Percentiles rank a stretch among this genome's conserved stretches.
phyloP scores from a whole-genome alignment of 2,888 invertebrate species.

The Horisme vitalbata region DNA sequence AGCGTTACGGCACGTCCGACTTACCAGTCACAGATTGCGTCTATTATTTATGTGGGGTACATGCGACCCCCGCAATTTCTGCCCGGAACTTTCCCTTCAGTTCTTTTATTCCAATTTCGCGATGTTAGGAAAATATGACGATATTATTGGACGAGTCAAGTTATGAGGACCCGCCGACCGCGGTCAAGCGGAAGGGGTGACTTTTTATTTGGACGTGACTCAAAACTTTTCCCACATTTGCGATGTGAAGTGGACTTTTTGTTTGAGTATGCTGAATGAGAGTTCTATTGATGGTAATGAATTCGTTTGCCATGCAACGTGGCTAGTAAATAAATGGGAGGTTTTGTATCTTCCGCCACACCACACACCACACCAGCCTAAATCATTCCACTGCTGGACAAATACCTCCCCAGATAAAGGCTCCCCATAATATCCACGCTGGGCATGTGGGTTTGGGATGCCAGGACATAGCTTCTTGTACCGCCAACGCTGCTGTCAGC shows the following conservation, averaged over 20 bases:
- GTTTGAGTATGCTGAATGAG: constrained; percentile 11
- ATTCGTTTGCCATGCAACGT: neutral
- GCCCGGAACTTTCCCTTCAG: constrained; percentile 68
- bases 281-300: neutral
- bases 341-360: too few species aligned
- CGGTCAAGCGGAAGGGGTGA: constrained; percentile 72
- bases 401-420: too few species aligned
- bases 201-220: constrained; percentile 47
- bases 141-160: constrained; percentile 74
- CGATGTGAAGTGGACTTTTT: constrained; percentile 21
- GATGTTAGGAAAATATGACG: constrained; percentile 79
- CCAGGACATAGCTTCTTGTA: too few species aligned
- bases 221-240: constrained; percentile 33
- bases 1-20: constrained; percentile 34
- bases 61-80: constrained; percentile 71
- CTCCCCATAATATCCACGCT: too few species aligned
- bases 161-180: constrained; percentile 57
- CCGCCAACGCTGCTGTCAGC: too few species aligned
- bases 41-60: constrained; percentile 75
- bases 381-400: too few species aligned
- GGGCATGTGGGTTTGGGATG: too few species aligned
- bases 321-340: too few species aligned
- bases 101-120: constrained; percentile 75
- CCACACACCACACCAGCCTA: too few species aligned
- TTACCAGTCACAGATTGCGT: constrained; percentile 68